Conservation (phyloP, 2,113 vertebrate species). For the Tringa solitaria region DNA sequence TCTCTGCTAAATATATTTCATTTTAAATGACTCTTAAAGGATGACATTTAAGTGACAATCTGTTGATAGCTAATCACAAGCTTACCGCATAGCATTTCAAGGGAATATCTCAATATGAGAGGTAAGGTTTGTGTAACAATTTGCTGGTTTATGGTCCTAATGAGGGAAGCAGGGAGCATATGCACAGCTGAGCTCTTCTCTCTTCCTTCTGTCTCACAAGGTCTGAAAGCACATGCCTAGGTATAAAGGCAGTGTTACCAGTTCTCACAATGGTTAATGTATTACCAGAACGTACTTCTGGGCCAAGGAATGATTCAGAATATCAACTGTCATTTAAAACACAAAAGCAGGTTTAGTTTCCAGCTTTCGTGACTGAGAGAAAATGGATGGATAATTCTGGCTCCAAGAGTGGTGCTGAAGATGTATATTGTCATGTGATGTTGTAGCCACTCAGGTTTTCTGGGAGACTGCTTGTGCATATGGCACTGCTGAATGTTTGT, state of each 20-base stretch:
- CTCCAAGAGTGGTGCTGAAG: background rate
- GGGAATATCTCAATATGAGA: background rate
- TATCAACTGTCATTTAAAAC: background rate
- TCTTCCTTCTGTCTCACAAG: background rate
- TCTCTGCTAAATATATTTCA: background rate
- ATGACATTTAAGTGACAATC: constrained; percentile 39
- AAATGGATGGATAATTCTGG: background rate
- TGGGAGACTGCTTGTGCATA: background rate
- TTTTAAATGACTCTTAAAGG: background rate
- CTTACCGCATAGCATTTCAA: background rate
- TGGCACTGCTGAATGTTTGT: background rate
- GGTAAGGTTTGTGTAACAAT: background rate
- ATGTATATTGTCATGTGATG: background rate
- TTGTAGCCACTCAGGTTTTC: background rate
- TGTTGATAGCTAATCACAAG: constrained; percentile 29
- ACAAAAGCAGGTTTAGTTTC: background rate
- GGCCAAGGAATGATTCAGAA: background rate
- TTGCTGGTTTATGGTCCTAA: background rate
- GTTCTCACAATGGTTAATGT: constrained; percentile 12
- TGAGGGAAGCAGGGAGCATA: background rate
- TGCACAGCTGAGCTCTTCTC: background rate
- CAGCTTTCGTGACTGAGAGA: background rate
- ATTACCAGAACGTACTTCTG: background rate
- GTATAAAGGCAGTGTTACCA: background rate
- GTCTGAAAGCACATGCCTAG: background rate